phyloP scores from a whole-genome alignment of 2,113 vertebrate species.

The Dasypus novemcinctus region DNA sequence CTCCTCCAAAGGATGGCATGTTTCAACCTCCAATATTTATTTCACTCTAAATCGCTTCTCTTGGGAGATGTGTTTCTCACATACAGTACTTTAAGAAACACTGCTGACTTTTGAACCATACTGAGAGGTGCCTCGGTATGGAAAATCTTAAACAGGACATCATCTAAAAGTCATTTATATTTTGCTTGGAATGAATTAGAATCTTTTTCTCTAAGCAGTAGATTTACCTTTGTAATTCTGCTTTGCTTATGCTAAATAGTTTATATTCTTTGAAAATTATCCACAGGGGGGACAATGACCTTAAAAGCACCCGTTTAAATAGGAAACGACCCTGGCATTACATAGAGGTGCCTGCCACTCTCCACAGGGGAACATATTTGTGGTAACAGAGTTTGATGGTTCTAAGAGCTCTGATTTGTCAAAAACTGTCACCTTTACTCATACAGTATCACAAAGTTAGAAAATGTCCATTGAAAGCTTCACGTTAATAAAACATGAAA shows the following conservation, averaged over 20 bases:
- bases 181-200: constrained; percentile 1
- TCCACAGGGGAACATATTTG: neutral
- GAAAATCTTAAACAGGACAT: neutral
- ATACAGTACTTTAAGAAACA: constrained; percentile 33
- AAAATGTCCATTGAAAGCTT: neutral
- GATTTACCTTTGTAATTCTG: constrained; percentile 28
- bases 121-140: neutral
- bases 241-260: neutral
- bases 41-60: neutral
- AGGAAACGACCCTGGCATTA: neutral
- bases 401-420: neutral
- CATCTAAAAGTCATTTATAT: constrained; percentile 9
- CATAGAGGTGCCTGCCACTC: neutral
- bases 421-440: neutral
- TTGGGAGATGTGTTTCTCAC: neutral
- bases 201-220: neutral
- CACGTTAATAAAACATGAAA: neutral
- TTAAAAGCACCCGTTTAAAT: neutral
- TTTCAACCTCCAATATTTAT: neutral
- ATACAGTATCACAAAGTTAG: neutral
- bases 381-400: neutral
- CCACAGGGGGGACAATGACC: neutral
- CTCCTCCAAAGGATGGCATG: neutral
- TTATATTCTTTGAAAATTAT: neutral
- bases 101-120: constrained; percentile 38